A percentile compares a stretch with the other conserved stretches of the same genome.
Conservation (phyloP, 1,140 invertebrate species). For the Leptoteleia sp. region DNA sequence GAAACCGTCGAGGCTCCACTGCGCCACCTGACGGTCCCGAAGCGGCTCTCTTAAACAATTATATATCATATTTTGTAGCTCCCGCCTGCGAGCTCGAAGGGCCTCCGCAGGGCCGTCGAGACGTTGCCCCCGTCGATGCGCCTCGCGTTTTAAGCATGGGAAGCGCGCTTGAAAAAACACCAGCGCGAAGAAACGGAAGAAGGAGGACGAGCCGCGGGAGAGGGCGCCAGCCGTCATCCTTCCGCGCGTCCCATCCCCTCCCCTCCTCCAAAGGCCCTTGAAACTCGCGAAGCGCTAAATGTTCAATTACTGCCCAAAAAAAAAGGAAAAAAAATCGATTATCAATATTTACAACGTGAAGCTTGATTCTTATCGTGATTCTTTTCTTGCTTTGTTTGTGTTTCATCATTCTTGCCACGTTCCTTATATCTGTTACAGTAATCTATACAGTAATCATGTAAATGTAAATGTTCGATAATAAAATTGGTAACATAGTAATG, state of each 20-base stretch:
- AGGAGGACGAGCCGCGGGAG: constrained; percentile 8
- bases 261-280: constrained; percentile 73
- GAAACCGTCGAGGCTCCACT: constrained; percentile 67
- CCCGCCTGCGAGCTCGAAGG: constrained; percentile 75
- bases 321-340: constrained; percentile 63
- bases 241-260: neutral
- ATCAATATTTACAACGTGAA: constrained; percentile 79
- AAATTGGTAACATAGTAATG: constrained; percentile 80
- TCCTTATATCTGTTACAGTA: constrained; percentile 63
- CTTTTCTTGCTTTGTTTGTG: constrained; percentile 61
- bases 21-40: constrained; percentile 65
- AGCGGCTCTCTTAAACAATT: constrained; percentile 66
- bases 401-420: constrained; percentile 34
- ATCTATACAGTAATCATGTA: constrained; percentile 79
- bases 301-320: constrained; percentile 71
- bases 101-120: constrained; percentile 69
- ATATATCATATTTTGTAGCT: constrained; percentile 72
- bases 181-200: constrained; percentile 60
- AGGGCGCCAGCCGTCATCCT: constrained; percentile 21
- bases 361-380: constrained; percentile 63
- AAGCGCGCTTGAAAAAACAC: constrained; percentile 16
- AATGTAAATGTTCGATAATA: constrained; percentile 79
- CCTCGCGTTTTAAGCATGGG: constrained; percentile 21
- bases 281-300: constrained; percentile 74
- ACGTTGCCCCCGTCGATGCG: constrained; percentile 19